Base-by-base conservation (phyloP, 2,113 vertebrate genomes). In the Hydropotes inermis region DNA sequence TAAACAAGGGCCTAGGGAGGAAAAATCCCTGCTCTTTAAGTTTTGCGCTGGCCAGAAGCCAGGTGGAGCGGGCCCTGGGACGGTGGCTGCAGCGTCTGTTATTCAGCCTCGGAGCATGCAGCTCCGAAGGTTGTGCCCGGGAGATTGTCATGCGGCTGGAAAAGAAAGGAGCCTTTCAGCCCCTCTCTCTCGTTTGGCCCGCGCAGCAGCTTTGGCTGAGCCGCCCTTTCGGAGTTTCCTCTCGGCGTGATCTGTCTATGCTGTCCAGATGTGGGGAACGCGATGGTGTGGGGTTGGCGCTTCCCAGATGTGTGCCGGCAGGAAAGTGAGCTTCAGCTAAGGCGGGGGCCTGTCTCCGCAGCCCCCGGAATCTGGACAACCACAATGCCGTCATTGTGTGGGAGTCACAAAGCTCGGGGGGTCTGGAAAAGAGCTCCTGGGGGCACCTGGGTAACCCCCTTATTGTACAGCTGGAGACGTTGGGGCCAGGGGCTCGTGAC, bases 141-240 rank as follows among this genome's bases (percentile, higher is more conserved):
- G 70, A 88, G 97, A 57, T 47, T 70, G 88, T 55, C 88, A 7
- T 78, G 87, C 0, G 21, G 94, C 10, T 43, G 19, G 89, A 79
- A 33, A 96, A 97, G 96, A 98, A 98, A 97, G 94, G 85, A 90
- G 60, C 39, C 92, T 97, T 96, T 97, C 96, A 98, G 4, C 58
- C 50, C 27, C 78, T 67, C 36, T 74, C 67, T 87, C 78, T 76
- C 33, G 0, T 17, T 47, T 36, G 50, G 95, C 82, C 78, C 1
- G 52, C 2, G 0, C 70, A 7, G n/a, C 27, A 0, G 19, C 78
- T 90, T n/a, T 64, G 1, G 21, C 92, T 43, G 64, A 94, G 87
- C 83, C 5, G 92, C 94, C 15, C 14, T 50, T 93, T 61, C 13
- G 5, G 45, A 89, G 96, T 95, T 95, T 96, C 96, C 96, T 97